Evolutionary conservation across 2,797 vertebrate species (phyloP).

Genomic region (Tiaroga cobitis): DNA sequence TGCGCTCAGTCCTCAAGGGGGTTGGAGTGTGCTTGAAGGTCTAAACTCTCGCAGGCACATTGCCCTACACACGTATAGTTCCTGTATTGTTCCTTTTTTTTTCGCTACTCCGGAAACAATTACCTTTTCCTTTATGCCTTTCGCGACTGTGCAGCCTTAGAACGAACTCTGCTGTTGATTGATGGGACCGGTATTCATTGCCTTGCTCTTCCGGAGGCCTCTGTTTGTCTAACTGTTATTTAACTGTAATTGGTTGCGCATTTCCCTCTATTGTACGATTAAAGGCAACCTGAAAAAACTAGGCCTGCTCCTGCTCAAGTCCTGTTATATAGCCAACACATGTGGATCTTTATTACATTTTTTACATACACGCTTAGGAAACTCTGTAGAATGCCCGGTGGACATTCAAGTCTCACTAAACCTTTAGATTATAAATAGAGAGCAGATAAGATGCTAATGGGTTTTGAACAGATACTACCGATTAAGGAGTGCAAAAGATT

Average conservation of each 20-base stretch:
- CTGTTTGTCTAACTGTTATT: conserved; percentile 55
- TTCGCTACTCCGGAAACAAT: conserved; percentile 73
- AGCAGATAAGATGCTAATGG: background rate
- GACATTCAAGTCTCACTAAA: background rate
- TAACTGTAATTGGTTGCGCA: conserved; percentile 52
- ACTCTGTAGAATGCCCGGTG: background rate
- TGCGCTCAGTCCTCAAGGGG: conserved; percentile 53
- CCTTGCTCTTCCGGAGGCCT: conserved; percentile 56
- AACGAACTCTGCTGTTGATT: conserved; percentile 67
- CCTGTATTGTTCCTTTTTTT: conserved; percentile 67
- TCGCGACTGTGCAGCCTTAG: conserved; percentile 71
- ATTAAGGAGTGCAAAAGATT: conserved; percentile 12
- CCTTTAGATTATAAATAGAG: background rate
- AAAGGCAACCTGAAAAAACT: conserved; percentile 42
- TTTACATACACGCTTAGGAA: background rate
- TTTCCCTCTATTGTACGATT: conserved; percentile 56
- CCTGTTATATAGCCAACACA: conserved; percentile 30
- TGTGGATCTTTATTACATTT: background rate
- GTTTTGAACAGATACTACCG: background rate
- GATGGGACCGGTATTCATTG: conserved; percentile 67
- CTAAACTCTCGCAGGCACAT: conserved; percentile 66
- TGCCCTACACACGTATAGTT: conserved; percentile 72
- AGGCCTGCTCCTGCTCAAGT: conserved; percentile 38
- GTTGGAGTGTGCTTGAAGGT: conserved; percentile 62
- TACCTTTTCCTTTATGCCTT: conserved; percentile 61